Conservation (phyloP, 2,113 vertebrate genomes). For the Pteronura brasiliensis region DNA sequence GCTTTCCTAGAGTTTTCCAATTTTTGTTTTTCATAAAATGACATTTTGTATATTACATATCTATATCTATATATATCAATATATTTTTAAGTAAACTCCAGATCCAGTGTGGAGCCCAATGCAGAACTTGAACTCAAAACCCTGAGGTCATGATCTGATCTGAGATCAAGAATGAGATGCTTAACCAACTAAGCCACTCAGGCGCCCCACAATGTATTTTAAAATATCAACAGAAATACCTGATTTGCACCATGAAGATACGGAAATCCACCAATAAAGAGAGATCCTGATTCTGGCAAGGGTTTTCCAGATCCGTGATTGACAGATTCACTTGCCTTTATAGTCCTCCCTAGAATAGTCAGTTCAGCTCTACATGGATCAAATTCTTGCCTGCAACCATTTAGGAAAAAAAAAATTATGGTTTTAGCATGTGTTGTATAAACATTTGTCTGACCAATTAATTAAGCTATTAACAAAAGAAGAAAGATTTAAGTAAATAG, state of each 20-base stretch:
- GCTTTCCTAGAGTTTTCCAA: neutral
- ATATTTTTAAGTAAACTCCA: neutral
- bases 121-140: neutral
- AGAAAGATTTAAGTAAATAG: constrained; percentile 62
- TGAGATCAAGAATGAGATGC: neutral
- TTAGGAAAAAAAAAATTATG: constrained; percentile 63
- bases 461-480: constrained; percentile 68
- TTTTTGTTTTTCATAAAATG: neutral
- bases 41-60: too few species aligned
- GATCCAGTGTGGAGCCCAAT: neutral
- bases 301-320: constrained; percentile 72
- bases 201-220: neutral
- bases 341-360: constrained; percentile 73
- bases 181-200: neutral
- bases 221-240: constrained; percentile 73
- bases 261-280: constrained; percentile 88
- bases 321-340: constrained; percentile 69
- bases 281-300: constrained; percentile 72
- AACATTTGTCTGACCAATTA: constrained; percentile 64
- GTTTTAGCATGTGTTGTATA: constrained; percentile 11
- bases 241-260: constrained; percentile 71
- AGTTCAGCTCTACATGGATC: constrained; percentile 86
- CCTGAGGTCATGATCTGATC: neutral
- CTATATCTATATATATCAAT: neutral
- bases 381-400: constrained; percentile 83